Base-by-base conservation (phyloP, 2,113 vertebrate genomes). In the Oophaga pumilio region DNA sequence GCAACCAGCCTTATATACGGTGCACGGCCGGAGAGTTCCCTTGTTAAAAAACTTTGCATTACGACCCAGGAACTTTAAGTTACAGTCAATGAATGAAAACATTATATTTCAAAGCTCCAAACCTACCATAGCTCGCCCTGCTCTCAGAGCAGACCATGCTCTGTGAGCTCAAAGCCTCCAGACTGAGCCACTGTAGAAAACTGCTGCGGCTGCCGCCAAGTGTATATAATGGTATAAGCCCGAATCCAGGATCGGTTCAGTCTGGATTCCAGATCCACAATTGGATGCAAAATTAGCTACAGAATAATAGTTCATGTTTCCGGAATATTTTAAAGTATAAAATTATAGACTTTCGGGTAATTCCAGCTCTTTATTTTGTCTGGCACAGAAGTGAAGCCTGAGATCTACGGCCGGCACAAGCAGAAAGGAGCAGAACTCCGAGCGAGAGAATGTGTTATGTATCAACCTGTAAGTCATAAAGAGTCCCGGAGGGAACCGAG, bases 301-400 rank as follows among this genome's bases (percentile, higher is more conserved):
- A 56, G 6, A 26, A 57, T 79, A 26, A 57, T 15, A 79, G 53
- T 26, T 4, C 0, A 10, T 4, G 14, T 77, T 66, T 86, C 76
- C 78, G 22, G 49, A 11, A 64, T 68, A 28, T 33, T 69, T 13
- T 77, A 24, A 69, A 33, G 26, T 50, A 26, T 43, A 26, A 24
- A 57, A 9, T 52, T 76, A 62, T 49, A 76, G 71, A 64, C 33
- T 68, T 50, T 76, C 17, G 62, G 86, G 43, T 88, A 50, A 24
- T 83, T 82, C n/a, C n/a, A 69, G 76, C 50, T 86, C 66, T 80
- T 56, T 56, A 79, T 87, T 66, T 76, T 82, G 15, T 62, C 86
- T 82, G 86, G 86, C 86, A 83, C 53, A 24, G 49, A 64, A 82
- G 6, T 53, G 49, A 53, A 69, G 49, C 22, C 24, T 12, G 43